Evolutionary conservation across 2,113 vertebrate genomes (phyloP).

Genomic region (Megatriorchis doriae): DNA sequence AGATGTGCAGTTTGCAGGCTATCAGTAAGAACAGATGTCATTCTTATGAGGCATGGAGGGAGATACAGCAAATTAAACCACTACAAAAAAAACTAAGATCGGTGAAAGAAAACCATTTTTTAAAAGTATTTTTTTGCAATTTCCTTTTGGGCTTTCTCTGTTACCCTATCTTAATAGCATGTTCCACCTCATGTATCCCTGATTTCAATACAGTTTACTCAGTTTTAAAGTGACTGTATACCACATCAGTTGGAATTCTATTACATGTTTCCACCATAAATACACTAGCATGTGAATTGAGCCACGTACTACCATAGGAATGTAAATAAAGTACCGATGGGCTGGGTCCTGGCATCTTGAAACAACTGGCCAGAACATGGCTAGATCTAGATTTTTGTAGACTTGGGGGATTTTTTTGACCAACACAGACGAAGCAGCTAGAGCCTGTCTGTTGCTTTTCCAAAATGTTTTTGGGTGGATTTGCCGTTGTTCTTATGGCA

Average conservation of each 20-base stretch:
- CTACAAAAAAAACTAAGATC: not conserved
- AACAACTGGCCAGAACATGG: not conserved
- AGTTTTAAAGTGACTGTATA: not conserved
- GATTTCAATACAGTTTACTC: not conserved
- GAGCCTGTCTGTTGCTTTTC: not conserved
- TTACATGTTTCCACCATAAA: not conserved
- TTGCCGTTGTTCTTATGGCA: not conserved
- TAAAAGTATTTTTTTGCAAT: not conserved
- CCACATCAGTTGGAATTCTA: not conserved
- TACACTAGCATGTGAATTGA: not conserved
- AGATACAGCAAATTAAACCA: not conserved
- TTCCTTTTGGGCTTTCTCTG: not conserved
- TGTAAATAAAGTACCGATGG: not conserved
- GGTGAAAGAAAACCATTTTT: not conserved
- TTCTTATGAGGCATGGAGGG: not conserved
- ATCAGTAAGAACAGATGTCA: not conserved
- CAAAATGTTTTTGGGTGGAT: not conserved
- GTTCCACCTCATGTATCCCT: not conserved
- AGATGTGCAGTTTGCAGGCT: not conserved
- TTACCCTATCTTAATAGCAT: not conserved
- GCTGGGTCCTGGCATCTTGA: not conserved
- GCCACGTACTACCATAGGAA: not conserved
- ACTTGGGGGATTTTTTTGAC: not conserved
- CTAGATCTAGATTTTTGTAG: not conserved
- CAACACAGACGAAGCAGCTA: not conserved